phyloP scores from a whole-genome alignment of 1,140 invertebrate species.

The Papilio polyxenes region DNA sequence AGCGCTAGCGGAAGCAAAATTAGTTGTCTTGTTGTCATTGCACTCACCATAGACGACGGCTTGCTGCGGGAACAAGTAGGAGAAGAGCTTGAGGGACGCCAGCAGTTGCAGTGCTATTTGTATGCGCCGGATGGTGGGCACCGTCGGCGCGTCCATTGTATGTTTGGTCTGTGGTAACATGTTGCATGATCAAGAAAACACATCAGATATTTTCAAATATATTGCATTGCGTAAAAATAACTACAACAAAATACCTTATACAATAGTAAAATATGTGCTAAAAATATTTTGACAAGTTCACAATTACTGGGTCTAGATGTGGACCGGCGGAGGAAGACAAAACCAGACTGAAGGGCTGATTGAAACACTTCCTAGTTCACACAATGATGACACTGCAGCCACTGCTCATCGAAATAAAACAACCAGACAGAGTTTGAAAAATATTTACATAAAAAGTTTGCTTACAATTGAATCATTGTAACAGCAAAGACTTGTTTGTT shows the following conservation, averaged over 20 bases:
- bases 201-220: background rate
- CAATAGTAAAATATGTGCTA: background rate
- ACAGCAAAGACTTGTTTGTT: background rate
- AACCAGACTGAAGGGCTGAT: background rate
- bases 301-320: background rate
- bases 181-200: background rate
- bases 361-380: background rate
- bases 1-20: background rate
- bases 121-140: conserved; percentile 12
- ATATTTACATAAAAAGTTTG: conserved; percentile 4
- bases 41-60: conserved; percentile 39
- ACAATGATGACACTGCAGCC: background rate
- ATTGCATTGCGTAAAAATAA: background rate
- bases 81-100: conserved; percentile 34
- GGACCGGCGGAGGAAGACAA: background rate
- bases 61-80: conserved; percentile 39
- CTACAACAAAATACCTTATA: background rate
- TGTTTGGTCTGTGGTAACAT: background rate
- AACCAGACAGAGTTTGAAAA: conserved; percentile 2
- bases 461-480: background rate
- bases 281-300: background rate
- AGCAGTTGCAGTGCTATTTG: conserved; percentile 40
- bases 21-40: background rate
- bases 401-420: background rate
- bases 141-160: background rate